Percentiles rank a stretch among this genome's conserved stretches.
phyloP scores from a whole-genome alignment of 2,113 vertebrate species.

The Xyrauchen texanus region DNA sequence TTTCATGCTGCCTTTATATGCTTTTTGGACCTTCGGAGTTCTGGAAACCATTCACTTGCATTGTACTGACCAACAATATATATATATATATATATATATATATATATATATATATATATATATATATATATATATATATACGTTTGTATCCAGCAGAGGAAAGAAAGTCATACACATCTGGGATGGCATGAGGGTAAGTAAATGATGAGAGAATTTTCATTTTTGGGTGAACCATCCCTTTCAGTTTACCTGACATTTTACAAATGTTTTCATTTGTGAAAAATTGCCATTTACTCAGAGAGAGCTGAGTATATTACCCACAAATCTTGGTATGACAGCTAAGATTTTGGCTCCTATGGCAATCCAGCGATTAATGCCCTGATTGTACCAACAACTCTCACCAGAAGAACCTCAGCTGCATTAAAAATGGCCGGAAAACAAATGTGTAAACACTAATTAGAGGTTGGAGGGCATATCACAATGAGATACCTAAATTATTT shows the following conservation, averaged over 20 bases:
- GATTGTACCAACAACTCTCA: conserved; percentile 56
- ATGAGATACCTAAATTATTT: conserved; percentile 65
- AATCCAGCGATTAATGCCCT: conserved; percentile 53
- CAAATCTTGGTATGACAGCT: conserved; percentile 46
- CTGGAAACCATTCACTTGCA: too few species aligned
- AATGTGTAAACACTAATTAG: conserved; percentile 73
- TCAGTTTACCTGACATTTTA: not conserved
- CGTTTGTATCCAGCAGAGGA: too few species aligned
- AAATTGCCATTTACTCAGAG: not conserved
- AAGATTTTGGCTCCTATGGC: conserved; percentile 54
- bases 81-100: too few species aligned
- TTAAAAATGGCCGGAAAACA: conserved; percentile 58
- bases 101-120: too few species aligned
- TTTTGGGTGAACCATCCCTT: too few species aligned
- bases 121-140: too few species aligned
- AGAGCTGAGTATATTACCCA: conserved; percentile 8
- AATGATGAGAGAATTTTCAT: too few species aligned
- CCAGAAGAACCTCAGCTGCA: conserved; percentile 48
- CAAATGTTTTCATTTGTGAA: not conserved
- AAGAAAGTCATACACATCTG: too few species aligned
- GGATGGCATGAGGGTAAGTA: too few species aligned
- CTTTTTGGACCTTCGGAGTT: too few species aligned
- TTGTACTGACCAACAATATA: too few species aligned
- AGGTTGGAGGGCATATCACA: conserved; percentile 44
- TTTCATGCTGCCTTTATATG: too few species aligned